Evolutionary conservation across 2,797 vertebrate genomes (phyloP).

Genomic region (Adelosebastes latens): DNA sequence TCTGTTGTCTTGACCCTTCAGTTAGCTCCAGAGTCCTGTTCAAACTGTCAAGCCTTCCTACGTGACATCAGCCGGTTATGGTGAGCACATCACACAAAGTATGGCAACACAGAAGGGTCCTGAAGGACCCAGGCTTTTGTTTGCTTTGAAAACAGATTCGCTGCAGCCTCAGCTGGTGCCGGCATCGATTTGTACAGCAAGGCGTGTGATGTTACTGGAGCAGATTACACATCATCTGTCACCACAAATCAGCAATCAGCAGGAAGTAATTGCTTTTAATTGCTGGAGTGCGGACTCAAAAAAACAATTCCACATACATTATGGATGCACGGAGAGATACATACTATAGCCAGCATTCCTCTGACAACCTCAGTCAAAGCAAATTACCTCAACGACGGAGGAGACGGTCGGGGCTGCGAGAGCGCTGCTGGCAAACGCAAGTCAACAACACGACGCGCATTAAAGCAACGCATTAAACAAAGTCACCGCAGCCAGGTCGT

Average conservation of each 20-base stretch:
- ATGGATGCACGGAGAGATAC: conserved; percentile 9
- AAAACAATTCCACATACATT: conserved; percentile 19
- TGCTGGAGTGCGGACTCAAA: neutral
- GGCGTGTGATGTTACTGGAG: neutral
- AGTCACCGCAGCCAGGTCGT: neutral
- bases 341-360: neutral
- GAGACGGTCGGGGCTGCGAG: neutral
- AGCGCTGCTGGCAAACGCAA: conserved; percentile 8
- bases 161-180: neutral
- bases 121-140: neutral
- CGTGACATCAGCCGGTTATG: neutral
- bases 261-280: conserved; percentile 22
- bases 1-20: neutral
- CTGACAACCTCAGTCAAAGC: conserved; percentile 36
- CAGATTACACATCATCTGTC: conserved; percentile 28
- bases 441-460: neutral
- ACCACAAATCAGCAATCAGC: conserved; percentile 21
- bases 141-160: neutral
- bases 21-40: neutral
- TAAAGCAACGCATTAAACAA: conserved; percentile 4
- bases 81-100: neutral
- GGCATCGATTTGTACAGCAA: neutral
- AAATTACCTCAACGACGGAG: conserved; percentile 4
- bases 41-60: neutral
- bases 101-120: neutral